Evolutionary conservation across 2,113 vertebrate species (phyloP), one percentile per base, ranked within the genome.

Genomic region (Merops nubicus): DNA sequence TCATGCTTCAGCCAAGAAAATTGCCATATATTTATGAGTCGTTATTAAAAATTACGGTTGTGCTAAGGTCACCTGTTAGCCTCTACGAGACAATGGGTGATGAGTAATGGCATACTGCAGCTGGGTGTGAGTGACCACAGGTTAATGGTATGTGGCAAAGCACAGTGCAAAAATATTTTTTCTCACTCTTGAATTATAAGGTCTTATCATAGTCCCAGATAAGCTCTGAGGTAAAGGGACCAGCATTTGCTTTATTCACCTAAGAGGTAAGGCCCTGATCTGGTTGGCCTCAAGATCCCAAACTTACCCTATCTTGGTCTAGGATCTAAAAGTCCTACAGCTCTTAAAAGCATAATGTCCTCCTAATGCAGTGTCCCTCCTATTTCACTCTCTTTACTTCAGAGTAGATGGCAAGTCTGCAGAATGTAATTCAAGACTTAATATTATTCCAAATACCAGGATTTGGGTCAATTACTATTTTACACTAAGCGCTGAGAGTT

Each of bases 321-420:
- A 64, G 28, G 11, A 31, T 53, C 19, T 62, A 25, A 65, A 5
- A 33, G 28, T 38, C 15, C 21, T 69, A 15, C 29, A 89, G 42
- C 15, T 70, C 29, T 65, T 86, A 53, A 60, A 80, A 73, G 7
- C 11, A 17, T 15, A 23, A 40, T 18, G 31, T 59, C 11, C 15
- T 51, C 6, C 9, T 1, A 3, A 53, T 0, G 0, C 0, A 0
- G 8, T 68, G 43, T 62, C 25, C 7, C 8, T 91, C 13, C 34
- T 11, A 9, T 84, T 65, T 84, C 21, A 10, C 23, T 85, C 33
- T 54, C 17, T 70, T 34, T 70, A 26, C 12, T 19, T 11, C 42
- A 70, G n/a, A 53, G 57, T 12, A 78, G 45, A 36, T 4, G 34
- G 42, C 3, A 0, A 67, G 17, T 11, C 20, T 40, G 9, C 42